A percentile compares a stretch with the other conserved stretches of the same genome.
Evolutionary conservation across 2,113 vertebrate genomes (phyloP).

Genomic region (Nothoprocta pentlandii): DNA sequence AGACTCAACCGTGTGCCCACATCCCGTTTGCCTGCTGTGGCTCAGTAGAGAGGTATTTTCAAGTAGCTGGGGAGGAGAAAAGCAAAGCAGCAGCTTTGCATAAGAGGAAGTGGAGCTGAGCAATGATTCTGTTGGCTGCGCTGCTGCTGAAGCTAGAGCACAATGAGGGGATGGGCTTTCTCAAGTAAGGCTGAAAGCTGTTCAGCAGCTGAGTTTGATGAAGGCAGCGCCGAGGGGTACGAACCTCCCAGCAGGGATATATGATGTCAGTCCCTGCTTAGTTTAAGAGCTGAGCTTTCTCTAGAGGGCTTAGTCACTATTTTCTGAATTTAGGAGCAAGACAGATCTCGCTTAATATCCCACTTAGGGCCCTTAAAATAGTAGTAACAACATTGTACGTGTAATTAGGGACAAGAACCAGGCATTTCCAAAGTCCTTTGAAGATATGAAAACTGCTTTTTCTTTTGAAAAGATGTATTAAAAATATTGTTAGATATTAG

Average conservation of each 20-base stretch:
- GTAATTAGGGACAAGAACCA: not conserved
- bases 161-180: not conserved
- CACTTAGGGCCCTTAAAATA: not conserved
- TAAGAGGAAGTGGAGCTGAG: conserved; percentile 1
- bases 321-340: not conserved
- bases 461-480: not conserved
- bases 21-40: not conserved
- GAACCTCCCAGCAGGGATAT: not conserved
- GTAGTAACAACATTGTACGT: not conserved
- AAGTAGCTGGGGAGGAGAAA: not conserved
- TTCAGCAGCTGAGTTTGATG: not conserved
- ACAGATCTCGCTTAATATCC: not conserved
- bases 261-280: not conserved
- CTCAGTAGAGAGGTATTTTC: not conserved
- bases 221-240: not conserved
- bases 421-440: not conserved
- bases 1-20: not conserved
- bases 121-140: not conserved
- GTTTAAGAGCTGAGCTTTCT: not conserved
- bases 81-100: conserved; percentile 34
- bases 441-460: not conserved
- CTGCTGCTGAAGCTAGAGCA: not conserved
- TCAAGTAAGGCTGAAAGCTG: not conserved
- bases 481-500: too few species aligned
- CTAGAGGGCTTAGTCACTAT: not conserved